Evolutionary conservation across 2,888 invertebrate species (phyloP), one percentile per base, ranked within the genome.

Genomic region (Buathra laborator): DNA sequence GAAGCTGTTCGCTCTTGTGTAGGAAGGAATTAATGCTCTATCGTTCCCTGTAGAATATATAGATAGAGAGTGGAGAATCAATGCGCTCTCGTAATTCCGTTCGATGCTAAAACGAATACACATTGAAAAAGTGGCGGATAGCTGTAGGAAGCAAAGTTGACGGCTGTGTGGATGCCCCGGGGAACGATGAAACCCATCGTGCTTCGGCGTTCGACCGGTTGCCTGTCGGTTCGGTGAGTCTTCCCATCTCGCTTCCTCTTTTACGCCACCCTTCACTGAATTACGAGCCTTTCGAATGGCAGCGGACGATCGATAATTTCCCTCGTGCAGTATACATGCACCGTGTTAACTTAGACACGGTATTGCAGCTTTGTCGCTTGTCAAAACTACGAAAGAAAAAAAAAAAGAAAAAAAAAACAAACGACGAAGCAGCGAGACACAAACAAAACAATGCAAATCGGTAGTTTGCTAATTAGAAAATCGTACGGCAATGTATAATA

Each of bases 171-270:
- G 76, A 78, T 74, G 86, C 86, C 72, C 87, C 88, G 68, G 81
- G 88, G 84, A 81, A 84, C 80, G 86, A 81, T 88, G 87, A 83
- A 84, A 87, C 91, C 92, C 89, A 89, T 86, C 89, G 81, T 90
- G 89, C 89, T 79, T 87, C 81, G 81, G 80, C 87, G 93, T 92
- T 89, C 59, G 87, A 86, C 93, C 89, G 92, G 93, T 93, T 93
- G 93, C 93, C 92, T 92, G 89, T 87, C 84, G 76, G 85, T 86
- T 86, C 87, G 91, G 90, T 77, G 87, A 67, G 83, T 83, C 75
- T 80, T 64, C 56, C 78, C 80, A 53, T 72, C 81, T 68, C 81
- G 53, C 71, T 83, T 76, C 77, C 75, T 64, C 84, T 70, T 64
- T 70, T 53, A 56, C 81, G 83, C 74, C 67, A 81, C 78, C 70